Percentiles rank a stretch among this genome's conserved stretches.
Conservation (phyloP, 2,113 vertebrate species). For the Campylomormyrus numenius region DNA sequence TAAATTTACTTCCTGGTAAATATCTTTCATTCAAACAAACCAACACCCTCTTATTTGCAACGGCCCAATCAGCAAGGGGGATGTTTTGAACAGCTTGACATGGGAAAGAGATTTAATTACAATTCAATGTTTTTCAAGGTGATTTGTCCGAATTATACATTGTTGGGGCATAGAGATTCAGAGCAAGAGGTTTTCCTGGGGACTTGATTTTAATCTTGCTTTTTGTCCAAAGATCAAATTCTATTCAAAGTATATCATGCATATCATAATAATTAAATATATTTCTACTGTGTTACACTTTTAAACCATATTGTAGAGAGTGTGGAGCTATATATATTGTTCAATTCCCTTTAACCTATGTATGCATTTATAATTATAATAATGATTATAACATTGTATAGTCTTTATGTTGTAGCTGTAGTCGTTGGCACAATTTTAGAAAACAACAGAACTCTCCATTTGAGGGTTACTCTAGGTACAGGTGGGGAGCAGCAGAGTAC, state of each 20-base stretch:
- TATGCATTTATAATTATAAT: background rate
- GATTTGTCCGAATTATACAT: background rate
- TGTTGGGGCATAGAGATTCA: background rate
- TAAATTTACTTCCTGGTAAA: background rate
- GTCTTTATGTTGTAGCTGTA: background rate
- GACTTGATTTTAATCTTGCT: background rate
- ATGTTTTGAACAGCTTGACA: background rate
- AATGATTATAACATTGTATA: background rate
- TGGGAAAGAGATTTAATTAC: slow-evolving; percentile 1
- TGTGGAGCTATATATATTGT: background rate
- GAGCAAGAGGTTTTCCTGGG: background rate
- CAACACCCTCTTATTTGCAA: background rate
- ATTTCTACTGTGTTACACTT: background rate
- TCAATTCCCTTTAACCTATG: background rate
- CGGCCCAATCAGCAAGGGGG: background rate
- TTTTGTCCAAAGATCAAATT: background rate
- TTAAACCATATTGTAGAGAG: background rate
- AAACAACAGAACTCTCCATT: background rate
- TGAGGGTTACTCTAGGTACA: background rate
- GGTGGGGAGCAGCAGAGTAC: background rate
- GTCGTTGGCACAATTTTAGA: background rate
- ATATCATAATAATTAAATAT: background rate
- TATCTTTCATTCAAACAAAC: background rate
- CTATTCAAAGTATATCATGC: background rate
- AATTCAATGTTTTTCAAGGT: background rate